Evolutionary conservation across 2,113 vertebrate genomes (phyloP).

Genomic region (Pandion haliaetus): DNA sequence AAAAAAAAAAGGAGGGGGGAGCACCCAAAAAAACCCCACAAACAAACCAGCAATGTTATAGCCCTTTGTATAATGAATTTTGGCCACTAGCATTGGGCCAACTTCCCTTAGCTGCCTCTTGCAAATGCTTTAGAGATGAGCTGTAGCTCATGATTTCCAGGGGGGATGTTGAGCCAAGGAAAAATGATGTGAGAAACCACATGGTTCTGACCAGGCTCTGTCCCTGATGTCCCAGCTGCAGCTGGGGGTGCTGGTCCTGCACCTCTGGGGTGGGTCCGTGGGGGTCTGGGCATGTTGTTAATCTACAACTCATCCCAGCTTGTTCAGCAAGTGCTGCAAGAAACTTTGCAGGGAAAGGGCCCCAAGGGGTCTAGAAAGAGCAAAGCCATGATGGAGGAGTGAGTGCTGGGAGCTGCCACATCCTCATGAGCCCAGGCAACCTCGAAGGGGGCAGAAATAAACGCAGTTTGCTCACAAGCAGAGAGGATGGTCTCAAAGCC

Average conservation of each 20-base stretch:
- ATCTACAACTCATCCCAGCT: not conserved
- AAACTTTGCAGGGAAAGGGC: not conserved
- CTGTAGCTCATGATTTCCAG: not conserved
- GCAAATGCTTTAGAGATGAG: not conserved
- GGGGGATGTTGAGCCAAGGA: not conserved
- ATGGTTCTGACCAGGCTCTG: not conserved
- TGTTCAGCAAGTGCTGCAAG: not conserved
- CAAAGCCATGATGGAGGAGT: not conserved
- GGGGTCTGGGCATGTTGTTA: not conserved
- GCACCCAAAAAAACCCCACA: not conserved
- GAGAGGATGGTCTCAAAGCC: not conserved
- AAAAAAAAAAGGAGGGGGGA: too few relatives aligned
- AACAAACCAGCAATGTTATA: not conserved
- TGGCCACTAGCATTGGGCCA: not conserved
- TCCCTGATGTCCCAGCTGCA: accelerated
- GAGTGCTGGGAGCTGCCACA: accelerated
- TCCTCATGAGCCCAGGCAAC: not conserved
- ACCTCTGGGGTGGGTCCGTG: accelerated
- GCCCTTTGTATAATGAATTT: not conserved
- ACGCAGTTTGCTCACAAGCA: not conserved
- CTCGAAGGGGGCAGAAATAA: accelerated
- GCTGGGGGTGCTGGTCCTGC: not conserved
- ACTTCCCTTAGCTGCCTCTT: not conserved
- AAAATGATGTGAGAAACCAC: not conserved
- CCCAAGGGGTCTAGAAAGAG: not conserved